A percentile compares a stretch with the other conserved stretches of the same genome.
These are phyloP conservation scores for Melanotaenia parkinsoni DNA, from an alignment of 2,797 vertebrate genomes.

Conservation along the genomic window DNA sequence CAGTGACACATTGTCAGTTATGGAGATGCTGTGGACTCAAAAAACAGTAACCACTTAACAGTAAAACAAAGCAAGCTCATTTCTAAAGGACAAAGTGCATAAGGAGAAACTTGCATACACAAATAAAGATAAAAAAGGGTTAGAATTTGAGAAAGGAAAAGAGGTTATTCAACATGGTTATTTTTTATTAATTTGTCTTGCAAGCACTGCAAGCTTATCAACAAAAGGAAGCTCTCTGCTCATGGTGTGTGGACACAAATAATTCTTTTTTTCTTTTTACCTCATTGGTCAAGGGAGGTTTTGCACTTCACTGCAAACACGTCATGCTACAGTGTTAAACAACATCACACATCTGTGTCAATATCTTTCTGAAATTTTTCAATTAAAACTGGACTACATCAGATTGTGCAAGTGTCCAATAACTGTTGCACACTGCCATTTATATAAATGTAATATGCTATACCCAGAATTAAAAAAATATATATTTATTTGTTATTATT, in stretches of 20 bases:
- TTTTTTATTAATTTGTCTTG: conserved; percentile 21
- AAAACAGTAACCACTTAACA: conserved; percentile 15
- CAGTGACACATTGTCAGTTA: conserved; percentile 38
- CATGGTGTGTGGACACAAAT: conserved; percentile 5
- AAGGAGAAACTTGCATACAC: not conserved
- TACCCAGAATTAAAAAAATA: not conserved
- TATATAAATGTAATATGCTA: not conserved
- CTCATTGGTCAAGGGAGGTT: not conserved
- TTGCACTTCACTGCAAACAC: not conserved
- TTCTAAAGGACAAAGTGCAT: not conserved
- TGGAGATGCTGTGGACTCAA: not conserved
- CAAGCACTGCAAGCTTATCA: conserved; percentile 19
- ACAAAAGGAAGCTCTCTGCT: conserved; percentile 15
- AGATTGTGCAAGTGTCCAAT: not conserved
- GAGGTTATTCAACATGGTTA: not conserved
- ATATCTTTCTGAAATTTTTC: not conserved
- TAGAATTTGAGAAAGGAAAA: not conserved
- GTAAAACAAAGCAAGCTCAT: conserved; percentile 22
- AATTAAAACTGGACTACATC: not conserved
- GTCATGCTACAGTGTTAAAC: conserved; percentile 1
- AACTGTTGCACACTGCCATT: no score
- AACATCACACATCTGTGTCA: not conserved
- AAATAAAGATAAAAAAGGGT: not conserved
- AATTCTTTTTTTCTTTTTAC: not conserved
- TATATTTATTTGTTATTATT: not conserved